These are phyloP conservation scores for Aporophyla nigra DNA, from an alignment of 2,888 invertebrate species.

Conservation along the genomic window DNA sequence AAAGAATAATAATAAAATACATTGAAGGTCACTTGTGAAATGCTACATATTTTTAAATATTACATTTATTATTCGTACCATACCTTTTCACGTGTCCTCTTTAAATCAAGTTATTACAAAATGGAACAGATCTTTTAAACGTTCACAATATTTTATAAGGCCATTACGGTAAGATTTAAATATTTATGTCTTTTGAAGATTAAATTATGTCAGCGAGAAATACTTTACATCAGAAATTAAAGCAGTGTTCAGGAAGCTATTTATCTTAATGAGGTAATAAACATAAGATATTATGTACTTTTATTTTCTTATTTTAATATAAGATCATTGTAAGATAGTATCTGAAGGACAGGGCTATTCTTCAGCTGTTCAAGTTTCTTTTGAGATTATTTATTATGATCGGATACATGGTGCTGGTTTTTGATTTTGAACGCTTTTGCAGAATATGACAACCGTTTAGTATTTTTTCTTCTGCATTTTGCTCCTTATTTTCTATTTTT, in stretches of 20 bases:
- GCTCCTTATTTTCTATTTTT: neutral
- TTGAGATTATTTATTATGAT: slow-evolving; percentile 39
- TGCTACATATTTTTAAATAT: neutral
- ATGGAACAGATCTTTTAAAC: slow-evolving; percentile 2
- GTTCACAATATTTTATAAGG: slow-evolving; percentile 16
- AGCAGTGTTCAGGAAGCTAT: slow-evolving; percentile 19
- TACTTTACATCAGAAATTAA: slow-evolving; percentile 16
- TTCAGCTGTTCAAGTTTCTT: slow-evolving; percentile 61
- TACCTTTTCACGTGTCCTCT: neutral
- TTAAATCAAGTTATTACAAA: neutral
- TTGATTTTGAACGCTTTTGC: neutral
- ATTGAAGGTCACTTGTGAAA: neutral
- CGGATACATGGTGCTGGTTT: slow-evolving; percentile 43
- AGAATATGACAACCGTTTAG: neutral
- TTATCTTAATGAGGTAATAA: slow-evolving; percentile 8
- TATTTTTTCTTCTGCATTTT: neutral
- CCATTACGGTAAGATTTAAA: neutral
- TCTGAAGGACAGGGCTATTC: slow-evolving; percentile 31
- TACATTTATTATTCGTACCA: neutral
- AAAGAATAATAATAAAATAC: slow-evolving; percentile 10
- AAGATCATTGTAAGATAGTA: slow-evolving; percentile 13
- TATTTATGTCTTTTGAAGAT: neutral
- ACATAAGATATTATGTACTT: neutral
- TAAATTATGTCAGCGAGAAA: slow-evolving; percentile 1
- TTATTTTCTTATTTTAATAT: slow-evolving; percentile 6